A percentile compares a stretch with the other conserved stretches of the same genome.
phyloP scores from a whole-genome alignment of 2,797 vertebrate genomes.

The Acipenser ruthenus region DNA sequence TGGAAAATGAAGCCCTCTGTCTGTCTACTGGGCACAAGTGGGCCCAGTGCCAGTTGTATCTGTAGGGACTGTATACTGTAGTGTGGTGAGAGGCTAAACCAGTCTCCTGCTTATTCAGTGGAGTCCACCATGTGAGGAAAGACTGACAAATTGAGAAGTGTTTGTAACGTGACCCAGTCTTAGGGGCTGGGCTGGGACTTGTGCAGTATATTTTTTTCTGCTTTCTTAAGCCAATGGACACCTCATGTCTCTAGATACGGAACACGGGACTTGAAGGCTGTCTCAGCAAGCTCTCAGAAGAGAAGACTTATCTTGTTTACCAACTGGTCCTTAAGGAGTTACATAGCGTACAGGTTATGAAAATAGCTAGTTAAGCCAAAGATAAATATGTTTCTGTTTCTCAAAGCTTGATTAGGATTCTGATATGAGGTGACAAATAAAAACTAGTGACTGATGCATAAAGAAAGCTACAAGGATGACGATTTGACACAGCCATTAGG shows the following conservation, averaged over 20 bases:
- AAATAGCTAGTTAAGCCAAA: background rate
- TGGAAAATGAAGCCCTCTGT: no score
- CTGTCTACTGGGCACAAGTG: background rate
- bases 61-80: background rate
- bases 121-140: background rate
- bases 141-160: background rate
- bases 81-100: background rate
- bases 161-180: background rate
- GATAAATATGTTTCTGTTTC: no score
- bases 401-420: no score
- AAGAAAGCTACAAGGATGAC: no score
- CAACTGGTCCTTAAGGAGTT: background rate
- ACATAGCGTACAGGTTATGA: background rate
- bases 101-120: background rate
- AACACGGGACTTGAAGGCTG: background rate
- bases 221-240: background rate
- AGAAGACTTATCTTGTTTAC: constrained; percentile 7
- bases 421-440: no score
- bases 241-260: background rate
- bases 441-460: no score
- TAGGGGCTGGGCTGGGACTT: background rate
- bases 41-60: background rate
- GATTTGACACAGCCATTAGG: no score
- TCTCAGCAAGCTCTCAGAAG: background rate
- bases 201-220: background rate